Conservation (phyloP, 2,888 invertebrate species). For the Thumatha senex region DNA sequence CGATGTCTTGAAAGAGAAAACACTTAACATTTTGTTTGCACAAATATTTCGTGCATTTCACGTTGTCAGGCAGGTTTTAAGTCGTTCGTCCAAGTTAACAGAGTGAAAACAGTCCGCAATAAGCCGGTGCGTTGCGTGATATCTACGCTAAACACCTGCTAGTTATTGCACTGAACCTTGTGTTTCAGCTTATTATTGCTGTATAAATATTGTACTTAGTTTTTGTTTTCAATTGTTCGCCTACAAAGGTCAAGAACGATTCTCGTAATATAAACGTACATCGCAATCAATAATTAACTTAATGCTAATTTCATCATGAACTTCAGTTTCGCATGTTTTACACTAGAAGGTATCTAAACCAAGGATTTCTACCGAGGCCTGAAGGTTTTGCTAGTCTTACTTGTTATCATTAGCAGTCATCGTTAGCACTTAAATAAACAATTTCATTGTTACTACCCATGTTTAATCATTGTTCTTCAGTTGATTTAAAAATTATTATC, state of each 20-base stretch:
- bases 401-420: constrained; percentile 69
- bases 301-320: constrained; percentile 39
- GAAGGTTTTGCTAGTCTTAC: constrained; percentile 44
- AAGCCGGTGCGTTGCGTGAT: constrained; percentile 63
- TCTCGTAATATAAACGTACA: constrained; percentile 39
- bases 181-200: constrained; percentile 55
- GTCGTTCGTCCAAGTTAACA: constrained; percentile 55
- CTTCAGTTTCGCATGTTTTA: constrained; percentile 40
- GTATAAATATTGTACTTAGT: constrained; percentile 49
- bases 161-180: constrained; percentile 58
- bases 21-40: constrained; percentile 62
- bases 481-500: constrained; percentile 44
- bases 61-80: constrained; percentile 63
- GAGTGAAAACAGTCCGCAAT: constrained; percentile 68
- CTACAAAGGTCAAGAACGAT: constrained; percentile 66
- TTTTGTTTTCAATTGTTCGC: constrained; percentile 50
- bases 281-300: constrained; percentile 38
- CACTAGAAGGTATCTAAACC: constrained; percentile 39
- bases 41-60: constrained; percentile 71
- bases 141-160: constrained; percentile 63
- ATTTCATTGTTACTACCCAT: constrained; percentile 60
- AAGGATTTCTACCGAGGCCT: constrained; percentile 49
- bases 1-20: constrained; percentile 64
- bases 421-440: constrained; percentile 66
- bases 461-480: constrained; percentile 56